These are phyloP conservation scores for Plodia interpunctella DNA, from an alignment of 1,140 invertebrate species.

Conservation along the genomic window DNA sequence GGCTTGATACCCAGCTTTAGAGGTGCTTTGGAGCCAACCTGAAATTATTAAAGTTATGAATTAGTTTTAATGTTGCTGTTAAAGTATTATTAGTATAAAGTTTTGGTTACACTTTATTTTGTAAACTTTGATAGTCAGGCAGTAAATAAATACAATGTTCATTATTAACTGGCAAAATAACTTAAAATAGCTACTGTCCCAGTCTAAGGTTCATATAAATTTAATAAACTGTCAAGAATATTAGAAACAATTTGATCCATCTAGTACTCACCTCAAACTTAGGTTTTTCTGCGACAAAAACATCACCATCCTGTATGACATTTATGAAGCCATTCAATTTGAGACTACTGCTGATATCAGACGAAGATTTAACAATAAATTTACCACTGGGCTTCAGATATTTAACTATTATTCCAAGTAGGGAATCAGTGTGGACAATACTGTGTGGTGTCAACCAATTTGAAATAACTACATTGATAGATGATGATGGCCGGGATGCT, in stretches of 20 bases:
- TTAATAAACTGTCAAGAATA: too few relatives aligned
- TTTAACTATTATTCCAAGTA: conserved; percentile 76
- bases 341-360: conserved; percentile 71
- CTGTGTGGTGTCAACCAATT: conserved; percentile 68
- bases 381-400: conserved; percentile 80
- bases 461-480: conserved; percentile 79
- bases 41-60: conserved; percentile 9
- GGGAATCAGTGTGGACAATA: conserved; percentile 67
- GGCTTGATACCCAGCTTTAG: conserved; percentile 74
- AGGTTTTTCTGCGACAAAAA: conserved; percentile 79
- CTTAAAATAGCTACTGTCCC: neutral
- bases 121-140: too few relatives aligned
- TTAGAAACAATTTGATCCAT: too few relatives aligned
- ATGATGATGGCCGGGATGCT: conserved; percentile 77
- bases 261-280: conserved; percentile 80
- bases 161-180: neutral
- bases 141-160: too few relatives aligned
- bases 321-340: conserved; percentile 82
- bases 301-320: conserved; percentile 54
- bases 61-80: too few relatives aligned
- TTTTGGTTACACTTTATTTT: neutral
- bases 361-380: conserved; percentile 61
- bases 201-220: too few relatives aligned
- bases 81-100: too few relatives aligned
- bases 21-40: conserved; percentile 80